These are phyloP conservation scores for Hippoglossus stenolepis DNA, from an alignment of 2,113 vertebrate genomes.

Conservation along the genomic window DNA sequence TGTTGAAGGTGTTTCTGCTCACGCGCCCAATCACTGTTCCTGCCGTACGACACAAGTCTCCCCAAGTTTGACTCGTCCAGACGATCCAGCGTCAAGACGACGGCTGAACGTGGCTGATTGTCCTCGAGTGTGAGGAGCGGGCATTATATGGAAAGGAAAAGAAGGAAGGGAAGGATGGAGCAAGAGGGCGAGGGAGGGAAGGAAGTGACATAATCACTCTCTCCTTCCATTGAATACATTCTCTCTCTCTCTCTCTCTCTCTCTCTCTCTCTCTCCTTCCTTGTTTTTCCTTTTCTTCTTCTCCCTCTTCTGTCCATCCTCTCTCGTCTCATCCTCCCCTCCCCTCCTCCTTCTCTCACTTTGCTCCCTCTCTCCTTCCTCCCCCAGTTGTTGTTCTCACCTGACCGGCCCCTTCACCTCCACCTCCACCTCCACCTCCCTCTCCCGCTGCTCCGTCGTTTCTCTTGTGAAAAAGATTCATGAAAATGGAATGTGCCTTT, in stretches of 20 bases:
- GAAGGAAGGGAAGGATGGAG: not conserved
- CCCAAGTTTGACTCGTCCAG: too few relatives aligned
- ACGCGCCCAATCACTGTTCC: too few relatives aligned
- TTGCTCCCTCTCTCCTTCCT: not conserved
- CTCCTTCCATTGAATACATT: not conserved
- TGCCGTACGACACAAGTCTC: too few relatives aligned
- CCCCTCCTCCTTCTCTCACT: not conserved
- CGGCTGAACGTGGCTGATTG: too few relatives aligned
- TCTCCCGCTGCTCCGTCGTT: not conserved
- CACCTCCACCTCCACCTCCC: not conserved
- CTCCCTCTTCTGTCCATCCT: not conserved
- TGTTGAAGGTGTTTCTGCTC: too few relatives aligned
- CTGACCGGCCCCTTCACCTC: not conserved
- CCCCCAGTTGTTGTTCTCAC: not conserved
- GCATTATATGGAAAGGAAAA: not conserved
- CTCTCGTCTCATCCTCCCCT: not conserved
- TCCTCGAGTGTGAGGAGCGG: too few relatives aligned
- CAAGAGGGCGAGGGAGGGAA: not conserved
- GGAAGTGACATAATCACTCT: not conserved
- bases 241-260: not conserved
- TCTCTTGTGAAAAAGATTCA: slow-evolving; percentile 15
- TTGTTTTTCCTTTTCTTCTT: not conserved
- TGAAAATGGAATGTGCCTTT: slow-evolving; percentile 43
- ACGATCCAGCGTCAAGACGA: too few relatives aligned
- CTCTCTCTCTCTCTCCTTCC: too few relatives aligned